Conservation (phyloP, 2,888 invertebrate genomes). For the Cryptocheilus praepositus region DNA sequence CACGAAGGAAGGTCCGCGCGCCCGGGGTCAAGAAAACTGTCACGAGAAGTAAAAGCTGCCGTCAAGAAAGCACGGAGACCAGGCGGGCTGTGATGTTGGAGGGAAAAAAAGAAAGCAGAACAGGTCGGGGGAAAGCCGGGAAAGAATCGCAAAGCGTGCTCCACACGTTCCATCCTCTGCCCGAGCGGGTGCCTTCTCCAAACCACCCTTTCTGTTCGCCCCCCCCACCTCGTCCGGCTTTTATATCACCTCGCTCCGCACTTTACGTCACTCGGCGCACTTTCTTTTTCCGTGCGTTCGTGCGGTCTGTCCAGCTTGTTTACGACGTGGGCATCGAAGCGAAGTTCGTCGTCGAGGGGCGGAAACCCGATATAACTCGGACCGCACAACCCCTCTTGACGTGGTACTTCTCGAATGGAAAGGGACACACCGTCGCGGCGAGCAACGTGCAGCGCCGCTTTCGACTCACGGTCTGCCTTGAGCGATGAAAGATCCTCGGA, state of each 20-base stretch:
- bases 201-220: conserved; percentile 12
- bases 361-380: conserved; percentile 55
- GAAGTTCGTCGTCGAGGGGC: conserved; percentile 47
- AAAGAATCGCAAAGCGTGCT: not conserved
- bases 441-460: not conserved
- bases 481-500: too few relatives aligned
- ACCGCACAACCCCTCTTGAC: conserved; percentile 38
- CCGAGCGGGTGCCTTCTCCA: too few relatives aligned
- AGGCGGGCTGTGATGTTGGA: not conserved
- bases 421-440: not conserved
- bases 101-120: not conserved
- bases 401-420: conserved; percentile 31
- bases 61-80: too few relatives aligned
- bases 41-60: too few relatives aligned
- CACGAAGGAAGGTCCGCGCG: too few relatives aligned
- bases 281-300: conserved; percentile 40
- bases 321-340: conserved; percentile 61
- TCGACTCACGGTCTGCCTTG: too few relatives aligned
- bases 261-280: conserved; percentile 4
- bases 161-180: too few relatives aligned
- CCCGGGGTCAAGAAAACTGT: too few relatives aligned
- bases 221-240: conserved; percentile 26
- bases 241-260: too few relatives aligned
- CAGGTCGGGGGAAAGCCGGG: not conserved
- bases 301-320: conserved; percentile 60